Percentiles rank a stretch among this genome's conserved stretches.
Conservation (phyloP, 1,140 invertebrate genomes). For the Helicoverpa armigera region DNA sequence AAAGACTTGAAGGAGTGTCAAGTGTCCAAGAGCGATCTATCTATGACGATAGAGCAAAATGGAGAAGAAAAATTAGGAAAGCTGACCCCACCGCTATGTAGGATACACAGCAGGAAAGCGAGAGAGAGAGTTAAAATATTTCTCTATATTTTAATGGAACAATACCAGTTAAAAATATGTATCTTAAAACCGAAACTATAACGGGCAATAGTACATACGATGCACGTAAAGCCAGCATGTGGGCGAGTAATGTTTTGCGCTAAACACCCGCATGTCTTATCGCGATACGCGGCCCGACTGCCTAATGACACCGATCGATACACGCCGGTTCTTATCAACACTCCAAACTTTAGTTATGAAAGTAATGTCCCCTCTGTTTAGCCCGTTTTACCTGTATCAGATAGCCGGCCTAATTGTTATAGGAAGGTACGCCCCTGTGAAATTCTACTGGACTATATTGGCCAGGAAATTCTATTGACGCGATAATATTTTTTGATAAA, state of each 20-base stretch:
- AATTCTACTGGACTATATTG: not conserved
- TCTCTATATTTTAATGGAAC: too few relatives aligned
- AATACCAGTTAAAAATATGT: not conserved
- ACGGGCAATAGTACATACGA: not conserved
- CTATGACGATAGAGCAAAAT: too few relatives aligned
- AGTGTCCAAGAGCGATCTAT: too few relatives aligned
- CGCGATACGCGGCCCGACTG: conserved; percentile 66
- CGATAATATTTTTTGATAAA: too few relatives aligned
- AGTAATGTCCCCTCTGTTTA: conserved; percentile 59
- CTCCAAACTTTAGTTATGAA: conserved; percentile 79
- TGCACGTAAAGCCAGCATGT: conserved; percentile 43
- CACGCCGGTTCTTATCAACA: conserved; percentile 71
- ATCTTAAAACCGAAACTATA: not conserved
- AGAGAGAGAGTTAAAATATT: too few relatives aligned
- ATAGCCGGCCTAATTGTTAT: conserved; percentile 29
- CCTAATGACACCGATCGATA: conserved; percentile 78
- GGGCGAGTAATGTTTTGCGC: conserved; percentile 47
- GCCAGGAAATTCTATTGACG: too few relatives aligned
- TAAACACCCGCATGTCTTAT: conserved; percentile 72
- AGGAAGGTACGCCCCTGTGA: not conserved
- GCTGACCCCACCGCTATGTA: too few relatives aligned
- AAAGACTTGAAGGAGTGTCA: too few relatives aligned
- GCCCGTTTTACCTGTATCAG: conserved; percentile 18
- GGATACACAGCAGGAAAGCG: too few relatives aligned
- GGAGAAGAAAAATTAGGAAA: too few relatives aligned